Evolutionary conservation across 2,797 vertebrate species (phyloP).

Genomic region (Astyanax mexicanus): DNA sequence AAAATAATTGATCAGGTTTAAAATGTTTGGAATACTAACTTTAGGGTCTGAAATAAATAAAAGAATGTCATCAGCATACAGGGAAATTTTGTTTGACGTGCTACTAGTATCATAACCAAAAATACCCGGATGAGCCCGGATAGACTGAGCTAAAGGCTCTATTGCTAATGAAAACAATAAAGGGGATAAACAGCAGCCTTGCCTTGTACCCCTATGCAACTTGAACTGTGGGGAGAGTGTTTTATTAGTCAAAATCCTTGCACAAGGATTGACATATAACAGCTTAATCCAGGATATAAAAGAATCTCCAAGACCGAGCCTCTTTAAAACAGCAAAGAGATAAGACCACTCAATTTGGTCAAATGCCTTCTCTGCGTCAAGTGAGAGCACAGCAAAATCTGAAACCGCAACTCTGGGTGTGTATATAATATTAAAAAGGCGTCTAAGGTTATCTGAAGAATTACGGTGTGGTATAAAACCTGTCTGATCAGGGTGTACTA

Average conservation of each 20-base stretch:
- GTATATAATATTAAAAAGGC: constrained; percentile 17
- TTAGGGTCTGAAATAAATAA: background rate
- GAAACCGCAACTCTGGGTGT: background rate
- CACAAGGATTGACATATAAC: background rate
- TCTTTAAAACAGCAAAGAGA: too few species aligned
- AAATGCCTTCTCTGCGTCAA: constrained; percentile 32
- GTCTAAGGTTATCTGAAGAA: background rate
- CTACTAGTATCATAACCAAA: background rate
- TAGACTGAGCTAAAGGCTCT: background rate
- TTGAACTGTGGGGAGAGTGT: background rate
- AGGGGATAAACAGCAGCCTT: background rate
- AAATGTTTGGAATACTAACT: too few species aligned
- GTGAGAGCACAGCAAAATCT: constrained; percentile 3
- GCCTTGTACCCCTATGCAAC: background rate
- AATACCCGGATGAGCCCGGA: background rate
- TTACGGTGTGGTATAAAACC: constrained; percentile 13
- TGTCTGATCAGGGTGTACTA: constrained; percentile 23
- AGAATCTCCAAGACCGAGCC: background rate
- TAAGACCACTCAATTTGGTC: too few species aligned
- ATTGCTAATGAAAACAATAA: background rate
- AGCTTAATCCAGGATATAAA: constrained; percentile 20
- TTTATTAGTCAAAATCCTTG: background rate
- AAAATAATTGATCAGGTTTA: too few species aligned
- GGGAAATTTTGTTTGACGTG: background rate
- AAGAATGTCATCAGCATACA: background rate